Conservation (phyloP, 1,140 invertebrate species). For the Gryllus bimaculatus region DNA sequence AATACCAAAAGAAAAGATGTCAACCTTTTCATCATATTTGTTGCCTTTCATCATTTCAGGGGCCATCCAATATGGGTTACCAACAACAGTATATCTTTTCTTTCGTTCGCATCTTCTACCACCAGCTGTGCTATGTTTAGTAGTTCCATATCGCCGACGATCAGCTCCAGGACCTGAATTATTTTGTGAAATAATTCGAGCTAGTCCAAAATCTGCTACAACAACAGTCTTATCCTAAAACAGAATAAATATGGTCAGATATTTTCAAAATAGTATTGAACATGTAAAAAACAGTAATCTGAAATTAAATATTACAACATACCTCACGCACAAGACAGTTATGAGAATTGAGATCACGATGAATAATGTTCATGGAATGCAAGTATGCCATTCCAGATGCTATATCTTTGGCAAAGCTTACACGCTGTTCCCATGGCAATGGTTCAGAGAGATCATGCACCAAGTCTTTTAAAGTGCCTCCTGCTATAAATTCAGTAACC, state of each 20-base stretch:
- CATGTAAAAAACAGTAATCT: neutral
- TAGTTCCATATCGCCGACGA: conserved; percentile 29
- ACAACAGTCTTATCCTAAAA: conserved; percentile 73
- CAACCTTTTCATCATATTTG: conserved; percentile 93
- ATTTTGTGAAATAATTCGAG: conserved; percentile 68
- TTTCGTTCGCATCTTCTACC: conserved; percentile 49
- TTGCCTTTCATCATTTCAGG: conserved; percentile 96
- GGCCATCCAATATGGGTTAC: conserved; percentile 97
- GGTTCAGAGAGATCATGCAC: conserved; percentile 58
- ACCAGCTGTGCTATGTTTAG: conserved; percentile 31
- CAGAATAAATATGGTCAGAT: neutral
- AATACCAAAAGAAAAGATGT: conserved; percentile 95
- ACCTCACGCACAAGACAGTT: conserved; percentile 86
- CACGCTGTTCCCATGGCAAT: conserved; percentile 72
- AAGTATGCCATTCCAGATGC: conserved; percentile 87
- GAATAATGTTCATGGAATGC: conserved; percentile 89
- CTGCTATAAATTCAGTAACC: conserved; percentile 84
- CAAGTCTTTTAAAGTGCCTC: conserved; percentile 79
- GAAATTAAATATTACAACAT: conserved; percentile 24
- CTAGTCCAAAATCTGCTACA: conserved; percentile 90
- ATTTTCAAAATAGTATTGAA: neutral
- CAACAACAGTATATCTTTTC: conserved; percentile 71
- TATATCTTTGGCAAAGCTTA: conserved; percentile 82
- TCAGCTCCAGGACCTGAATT: conserved; percentile 25
- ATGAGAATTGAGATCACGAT: conserved; percentile 92